Conservation (phyloP, 2,113 vertebrate genomes). For the Gasterosteus aculeatus region DNA sequence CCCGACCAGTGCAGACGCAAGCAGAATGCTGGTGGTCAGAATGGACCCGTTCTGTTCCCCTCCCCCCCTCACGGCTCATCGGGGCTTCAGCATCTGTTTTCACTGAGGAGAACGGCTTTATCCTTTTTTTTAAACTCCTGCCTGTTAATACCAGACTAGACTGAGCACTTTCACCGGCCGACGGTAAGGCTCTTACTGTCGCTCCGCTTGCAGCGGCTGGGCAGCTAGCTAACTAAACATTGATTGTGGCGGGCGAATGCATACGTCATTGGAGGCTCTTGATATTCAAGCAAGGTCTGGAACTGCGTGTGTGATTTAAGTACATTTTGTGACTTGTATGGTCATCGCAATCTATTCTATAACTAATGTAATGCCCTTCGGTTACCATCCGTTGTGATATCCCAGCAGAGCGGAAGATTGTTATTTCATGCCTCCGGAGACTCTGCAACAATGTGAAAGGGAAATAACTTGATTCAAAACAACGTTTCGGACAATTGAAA, state of each 20-base stretch:
- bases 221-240: slow-evolving; percentile 12
- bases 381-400: slow-evolving; percentile 20
- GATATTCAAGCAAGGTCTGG: background rate
- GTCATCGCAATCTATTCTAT: background rate
- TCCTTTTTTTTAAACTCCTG: slow-evolving; percentile 22
- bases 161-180: background rate
- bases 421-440: slow-evolving; percentile 20
- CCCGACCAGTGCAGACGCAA: slow-evolving; percentile 43
- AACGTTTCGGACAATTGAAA: background rate
- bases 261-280: background rate
- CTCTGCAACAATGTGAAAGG: slow-evolving; percentile 10
- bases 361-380: background rate
- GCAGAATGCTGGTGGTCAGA: slow-evolving; percentile 38
- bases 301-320: background rate
- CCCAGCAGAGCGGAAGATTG: slow-evolving; percentile 30
- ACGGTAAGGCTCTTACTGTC: background rate
- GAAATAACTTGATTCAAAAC: slow-evolving; percentile 45
- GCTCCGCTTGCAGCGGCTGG: background rate
- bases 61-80: background rate
- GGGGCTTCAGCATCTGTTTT: slow-evolving; percentile 50
- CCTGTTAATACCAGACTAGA: slow-evolving; percentile 11
- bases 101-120: background rate
- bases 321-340: background rate
- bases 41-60: background rate
- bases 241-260: slow-evolving; percentile 12